These are phyloP conservation scores for Malurus melanocephalus DNA, from an alignment of 2,113 vertebrate species.

Conservation along the genomic window DNA sequence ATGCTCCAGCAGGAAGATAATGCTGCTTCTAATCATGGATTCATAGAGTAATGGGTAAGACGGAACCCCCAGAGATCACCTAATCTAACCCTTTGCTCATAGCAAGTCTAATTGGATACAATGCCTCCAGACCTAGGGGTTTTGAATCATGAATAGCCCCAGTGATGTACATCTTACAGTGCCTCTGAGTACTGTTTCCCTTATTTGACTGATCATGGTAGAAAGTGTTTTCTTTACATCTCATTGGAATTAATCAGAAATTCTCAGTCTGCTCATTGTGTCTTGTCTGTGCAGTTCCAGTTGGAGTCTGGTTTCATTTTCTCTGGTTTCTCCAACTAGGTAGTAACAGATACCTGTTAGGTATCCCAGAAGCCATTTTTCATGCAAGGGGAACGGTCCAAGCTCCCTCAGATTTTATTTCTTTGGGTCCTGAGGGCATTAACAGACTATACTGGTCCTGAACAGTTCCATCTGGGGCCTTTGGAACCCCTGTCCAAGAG, in stretches of 20 bases:
- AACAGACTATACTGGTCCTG: rapidly evolving
- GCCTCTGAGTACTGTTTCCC: background rate
- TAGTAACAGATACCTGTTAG: background rate
- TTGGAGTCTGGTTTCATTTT: background rate
- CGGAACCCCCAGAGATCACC: background rate
- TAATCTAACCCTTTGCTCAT: background rate
- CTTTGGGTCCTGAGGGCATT: background rate
- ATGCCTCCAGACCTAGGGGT: background rate
- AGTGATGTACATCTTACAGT: rapidly evolving
- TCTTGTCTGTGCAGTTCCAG: background rate
- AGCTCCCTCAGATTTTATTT: background rate
- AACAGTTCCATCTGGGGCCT: rapidly evolving
- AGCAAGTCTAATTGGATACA: background rate
- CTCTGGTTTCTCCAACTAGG: background rate
- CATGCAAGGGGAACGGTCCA: background rate
- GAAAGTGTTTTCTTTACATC: background rate
- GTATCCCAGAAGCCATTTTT: background rate
- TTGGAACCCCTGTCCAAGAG: rapidly evolving
- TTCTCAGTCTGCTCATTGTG: background rate
- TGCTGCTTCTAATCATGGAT: background rate
- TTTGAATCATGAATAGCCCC: background rate
- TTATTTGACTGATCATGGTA: background rate
- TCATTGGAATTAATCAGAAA: background rate
- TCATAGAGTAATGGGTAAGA: background rate
- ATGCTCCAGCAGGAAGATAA: background rate